Base-by-base conservation (phyloP, 2,113 vertebrate species). In the Grus americana region DNA sequence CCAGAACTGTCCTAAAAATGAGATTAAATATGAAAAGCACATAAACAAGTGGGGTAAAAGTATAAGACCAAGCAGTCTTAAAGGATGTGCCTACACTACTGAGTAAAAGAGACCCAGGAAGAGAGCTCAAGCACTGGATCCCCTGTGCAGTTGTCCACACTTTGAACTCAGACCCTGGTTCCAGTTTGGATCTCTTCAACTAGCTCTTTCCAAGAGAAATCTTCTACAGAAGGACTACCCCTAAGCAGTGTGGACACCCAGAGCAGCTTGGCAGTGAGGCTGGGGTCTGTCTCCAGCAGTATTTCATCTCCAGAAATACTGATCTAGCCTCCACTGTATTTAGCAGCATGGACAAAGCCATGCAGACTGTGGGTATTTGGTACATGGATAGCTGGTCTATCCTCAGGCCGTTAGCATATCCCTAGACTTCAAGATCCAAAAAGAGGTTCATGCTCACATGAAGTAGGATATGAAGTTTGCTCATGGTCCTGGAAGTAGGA, bases 81-180 rank as follows among this genome's bases (percentile, higher is more conserved):
- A 76, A 92, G 18, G 15, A 20, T 61, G 27, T 7, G 19, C 6
- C 15, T 65, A 16, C 14, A 19, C 17, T 12, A 14, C 29, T 19
- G 29, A 68, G 58, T 59, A 73, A 75, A 36, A 68, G n/a, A 93
- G 3, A 30, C 2, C 4, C 55, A 29, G 24, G 30, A 16, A 73
- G 16, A 61, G 8, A 55, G 10, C 26, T 72, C 32, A 40, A 46
- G 44, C 26, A 23, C 32, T 59, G 44, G 42, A 58, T 68, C 24
- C 7, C 29, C 7, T 2, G 2, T 5, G 3, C 0, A 2, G 12
- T 3, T 46, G 9, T 55, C 54, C 46, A 65, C 8, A 38, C 23
- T 63, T 58, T 52, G 49, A 90, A 19, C 19, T 79, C 36, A 22
- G 36, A 78, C 32, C 11, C 30, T 73, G 23, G 30, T 21, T 92